Percentiles rank a stretch among this genome's conserved stretches.
Evolutionary conservation across 2,113 vertebrate genomes (phyloP).

Genomic region (Hiodon alosoides): DNA sequence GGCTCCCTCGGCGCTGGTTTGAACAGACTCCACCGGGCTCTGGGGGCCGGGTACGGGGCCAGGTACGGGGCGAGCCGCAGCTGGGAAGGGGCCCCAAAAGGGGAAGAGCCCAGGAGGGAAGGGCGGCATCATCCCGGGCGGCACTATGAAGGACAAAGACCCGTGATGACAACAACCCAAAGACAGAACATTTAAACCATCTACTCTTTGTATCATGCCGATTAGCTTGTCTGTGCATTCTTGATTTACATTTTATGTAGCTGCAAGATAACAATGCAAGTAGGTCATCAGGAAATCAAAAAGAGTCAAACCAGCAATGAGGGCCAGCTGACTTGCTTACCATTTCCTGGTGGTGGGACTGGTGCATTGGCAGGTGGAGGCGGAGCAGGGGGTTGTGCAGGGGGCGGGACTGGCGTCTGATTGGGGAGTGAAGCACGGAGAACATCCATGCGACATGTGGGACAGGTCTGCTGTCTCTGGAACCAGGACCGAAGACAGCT

Average conservation of each 20-base stretch:
- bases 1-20: slow-evolving; percentile 43
- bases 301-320: background rate
- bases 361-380: slow-evolving; percentile 55
- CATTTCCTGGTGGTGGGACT: slow-evolving; percentile 69
- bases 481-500: slow-evolving; percentile 97
- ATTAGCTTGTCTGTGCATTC: background rate
- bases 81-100: slow-evolving; percentile 88
- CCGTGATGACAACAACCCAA: too few relatives aligned
- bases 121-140: slow-evolving; percentile 80
- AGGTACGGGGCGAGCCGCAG: slow-evolving; percentile 59
- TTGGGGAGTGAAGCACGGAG: slow-evolving; percentile 76
- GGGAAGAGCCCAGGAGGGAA: slow-evolving; percentile 89
- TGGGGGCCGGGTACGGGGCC: slow-evolving; percentile 39
- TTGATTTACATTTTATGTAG: background rate
- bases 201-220: background rate
- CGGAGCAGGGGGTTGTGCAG: slow-evolving; percentile 55
- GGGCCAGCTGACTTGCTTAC: slow-evolving; percentile 50
- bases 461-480: slow-evolving; percentile 94
- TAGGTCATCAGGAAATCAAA: background rate
- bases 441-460: slow-evolving; percentile 92
- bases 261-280: background rate
- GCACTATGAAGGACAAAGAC: slow-evolving; percentile 54
- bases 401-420: slow-evolving; percentile 64
- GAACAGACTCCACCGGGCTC: slow-evolving; percentile 41
- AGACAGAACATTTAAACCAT: background rate